Evolutionary conservation across 1,140 invertebrate species (phyloP).

Genomic region (Nomia melanderi): DNA sequence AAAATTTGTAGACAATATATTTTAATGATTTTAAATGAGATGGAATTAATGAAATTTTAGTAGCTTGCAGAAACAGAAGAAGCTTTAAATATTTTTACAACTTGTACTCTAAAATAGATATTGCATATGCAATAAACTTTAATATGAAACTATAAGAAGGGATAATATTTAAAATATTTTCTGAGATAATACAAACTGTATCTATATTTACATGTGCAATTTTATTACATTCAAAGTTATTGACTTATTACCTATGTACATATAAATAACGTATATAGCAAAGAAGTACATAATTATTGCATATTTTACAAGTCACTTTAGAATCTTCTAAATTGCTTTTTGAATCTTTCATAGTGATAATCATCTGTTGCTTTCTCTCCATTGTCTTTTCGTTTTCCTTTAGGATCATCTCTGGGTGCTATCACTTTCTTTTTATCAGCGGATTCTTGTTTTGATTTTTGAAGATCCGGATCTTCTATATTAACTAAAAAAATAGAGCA

Average conservation of each 20-base stretch:
- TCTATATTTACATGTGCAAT: too few species aligned
- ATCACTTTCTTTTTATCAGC: constrained; percentile 81
- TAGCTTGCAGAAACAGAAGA: too few species aligned
- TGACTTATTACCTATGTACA: background rate
- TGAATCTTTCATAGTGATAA: constrained; percentile 98
- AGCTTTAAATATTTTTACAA: too few species aligned
- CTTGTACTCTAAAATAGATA: too few species aligned
- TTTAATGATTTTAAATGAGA: too few species aligned
- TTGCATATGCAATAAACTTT: too few species aligned
- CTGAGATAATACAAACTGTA: too few species aligned
- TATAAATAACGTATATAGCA: background rate
- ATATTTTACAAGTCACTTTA: constrained; percentile 75
- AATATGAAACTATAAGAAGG: too few species aligned
- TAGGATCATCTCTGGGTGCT: constrained; percentile 82
- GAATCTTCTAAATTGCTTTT: constrained; percentile 96
- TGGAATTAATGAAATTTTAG: too few species aligned
- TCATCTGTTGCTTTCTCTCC: constrained; percentile 97
- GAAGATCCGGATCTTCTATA: constrained; percentile 86
- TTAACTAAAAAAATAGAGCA: constrained; percentile 85
- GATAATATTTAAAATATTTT: too few species aligned
- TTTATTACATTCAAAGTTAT: background rate
- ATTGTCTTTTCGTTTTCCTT: constrained; percentile 85
- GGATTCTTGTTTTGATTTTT: constrained; percentile 82
- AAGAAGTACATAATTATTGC: constrained; percentile 5
- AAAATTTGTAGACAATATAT: too few species aligned